Percentiles rank a stretch among this genome's conserved stretches.
These are phyloP conservation scores for Mirounga angustirostris DNA, from an alignment of 2,113 vertebrate genomes.

Conservation along the genomic window DNA sequence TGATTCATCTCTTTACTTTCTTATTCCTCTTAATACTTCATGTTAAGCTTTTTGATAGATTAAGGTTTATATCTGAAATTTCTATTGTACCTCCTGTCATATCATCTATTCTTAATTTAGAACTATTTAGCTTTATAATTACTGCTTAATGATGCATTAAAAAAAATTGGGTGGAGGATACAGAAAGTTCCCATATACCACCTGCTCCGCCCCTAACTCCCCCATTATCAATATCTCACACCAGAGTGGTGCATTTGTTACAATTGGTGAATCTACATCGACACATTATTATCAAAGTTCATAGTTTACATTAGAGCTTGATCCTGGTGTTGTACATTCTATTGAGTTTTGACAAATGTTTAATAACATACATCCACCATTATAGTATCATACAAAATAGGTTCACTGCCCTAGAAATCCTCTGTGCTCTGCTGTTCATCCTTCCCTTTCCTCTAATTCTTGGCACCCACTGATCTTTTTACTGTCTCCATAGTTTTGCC, in stretches of 20 bases:
- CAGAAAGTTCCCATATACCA: not conserved
- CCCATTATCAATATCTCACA: not conserved
- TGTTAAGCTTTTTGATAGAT: not conserved
- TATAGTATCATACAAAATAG: not conserved
- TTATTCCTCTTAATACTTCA: not conserved
- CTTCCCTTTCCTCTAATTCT: not conserved
- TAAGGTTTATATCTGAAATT: not conserved
- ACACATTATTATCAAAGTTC: not conserved
- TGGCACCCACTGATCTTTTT: not conserved
- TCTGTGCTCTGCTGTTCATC: not conserved
- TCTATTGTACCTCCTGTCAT: not conserved
- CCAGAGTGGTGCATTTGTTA: not conserved
- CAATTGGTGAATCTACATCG: not conserved
- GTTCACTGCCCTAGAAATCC: not conserved
- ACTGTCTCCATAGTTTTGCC: not conserved
- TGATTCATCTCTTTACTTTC: not conserved
- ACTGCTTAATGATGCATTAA: not conserved
- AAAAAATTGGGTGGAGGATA: not conserved
- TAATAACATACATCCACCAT: not conserved
- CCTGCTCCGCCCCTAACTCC: not conserved
- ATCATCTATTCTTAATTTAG: conserved; percentile 25
- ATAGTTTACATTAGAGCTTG: not conserved
- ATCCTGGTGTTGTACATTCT: not conserved
- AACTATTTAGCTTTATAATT: not conserved
- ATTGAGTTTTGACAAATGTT: not conserved